Base-by-base conservation (phyloP, 2,797 vertebrate species). In the Leptoclinus maculatus region DNA sequence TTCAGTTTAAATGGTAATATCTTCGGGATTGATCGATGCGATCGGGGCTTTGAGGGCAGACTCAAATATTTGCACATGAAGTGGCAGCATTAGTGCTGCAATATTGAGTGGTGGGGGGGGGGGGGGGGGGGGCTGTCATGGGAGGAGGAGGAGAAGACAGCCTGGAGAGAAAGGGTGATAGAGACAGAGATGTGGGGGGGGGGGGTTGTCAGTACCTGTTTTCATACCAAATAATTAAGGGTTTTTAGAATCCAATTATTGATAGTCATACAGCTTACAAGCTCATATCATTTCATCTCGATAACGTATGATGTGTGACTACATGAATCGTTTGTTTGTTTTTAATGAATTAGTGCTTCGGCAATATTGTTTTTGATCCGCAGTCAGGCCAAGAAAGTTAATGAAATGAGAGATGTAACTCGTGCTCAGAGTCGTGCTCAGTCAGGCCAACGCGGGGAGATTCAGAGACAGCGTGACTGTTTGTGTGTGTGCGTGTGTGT, bases 21-120 rank as follows among this genome's bases (percentile, higher is more conserved):
- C 83, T 76, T 56, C 27, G 59, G 83, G 88, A 93, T 89, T 90
- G 90, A 92, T 93, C 83, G 66, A 80, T 72, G 76, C 80, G 89
- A 92, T 91, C 87, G 80, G 71, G 88, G 84, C 85, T 93, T 92
- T 85, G 84, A 84, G 38, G 21, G 88, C 84, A 87, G 88, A 92
- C 88, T 94, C 90, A 91, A 92, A 94, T 95, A 94, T 95, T 94
- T 95, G 91, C 90, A 89, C 85, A 87, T 81, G 81, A 92, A 87
- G 82, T 83, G 87, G 82, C 51, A 82, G 88, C 62, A 90, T 91
- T 89, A 93, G 76, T 60, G 80, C 57, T 66, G 65, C 80, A 76
- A 84, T 92, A 93, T 91, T 85, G 90, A 90, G 80, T 70, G 74
- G 66, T 70, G 68, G 63, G 8, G 66, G 78, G 2, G 2, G 74